Conservation (phyloP, 1,140 invertebrate genomes). For the Cardiocondyla obscurior region DNA sequence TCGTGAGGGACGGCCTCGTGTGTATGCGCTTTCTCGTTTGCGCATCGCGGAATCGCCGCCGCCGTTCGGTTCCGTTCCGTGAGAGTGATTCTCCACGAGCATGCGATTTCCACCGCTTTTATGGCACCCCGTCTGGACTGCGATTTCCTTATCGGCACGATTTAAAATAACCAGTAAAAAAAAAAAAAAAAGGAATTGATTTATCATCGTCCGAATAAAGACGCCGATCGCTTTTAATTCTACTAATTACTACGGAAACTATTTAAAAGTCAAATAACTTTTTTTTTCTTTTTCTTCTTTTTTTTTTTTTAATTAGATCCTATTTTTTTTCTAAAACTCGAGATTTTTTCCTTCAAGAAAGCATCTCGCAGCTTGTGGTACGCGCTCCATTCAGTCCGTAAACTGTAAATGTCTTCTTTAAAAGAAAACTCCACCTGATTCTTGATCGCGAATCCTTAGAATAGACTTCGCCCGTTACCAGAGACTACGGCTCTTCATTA, state of each 20-base stretch:
- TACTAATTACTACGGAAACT: not conserved
- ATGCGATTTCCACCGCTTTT: slow-evolving; percentile 74
- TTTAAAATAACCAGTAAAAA: not conserved
- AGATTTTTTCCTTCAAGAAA: not conserved
- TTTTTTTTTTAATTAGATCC: too few relatives aligned
- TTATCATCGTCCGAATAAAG: not conserved
- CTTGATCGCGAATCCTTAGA: not conserved
- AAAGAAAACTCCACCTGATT: not conserved
- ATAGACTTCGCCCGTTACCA: not conserved
- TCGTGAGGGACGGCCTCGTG: slow-evolving; percentile 54
- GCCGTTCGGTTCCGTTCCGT: slow-evolving; percentile 8
- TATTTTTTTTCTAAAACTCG: not conserved
- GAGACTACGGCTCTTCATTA: not conserved
- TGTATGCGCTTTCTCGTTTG: slow-evolving; percentile 30
- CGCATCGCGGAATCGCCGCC: slow-evolving; percentile 1
- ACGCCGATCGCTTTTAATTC: not conserved
- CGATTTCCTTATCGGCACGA: slow-evolving; percentile 51
- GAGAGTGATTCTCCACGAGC: slow-evolving; percentile 48
- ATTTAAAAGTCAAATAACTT: not conserved
- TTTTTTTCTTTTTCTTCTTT: too few relatives aligned
- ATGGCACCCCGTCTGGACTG: slow-evolving; percentile 50
- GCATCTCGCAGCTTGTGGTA: not conserved
- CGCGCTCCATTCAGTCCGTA: not conserved
- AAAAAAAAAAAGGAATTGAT: too few relatives aligned
- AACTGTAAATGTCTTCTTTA: not conserved